A percentile compares a stretch with the other conserved stretches of the same genome.
phyloP scores from a whole-genome alignment of 2,888 invertebrate genomes.

The Nephrotoma guestfalica region DNA sequence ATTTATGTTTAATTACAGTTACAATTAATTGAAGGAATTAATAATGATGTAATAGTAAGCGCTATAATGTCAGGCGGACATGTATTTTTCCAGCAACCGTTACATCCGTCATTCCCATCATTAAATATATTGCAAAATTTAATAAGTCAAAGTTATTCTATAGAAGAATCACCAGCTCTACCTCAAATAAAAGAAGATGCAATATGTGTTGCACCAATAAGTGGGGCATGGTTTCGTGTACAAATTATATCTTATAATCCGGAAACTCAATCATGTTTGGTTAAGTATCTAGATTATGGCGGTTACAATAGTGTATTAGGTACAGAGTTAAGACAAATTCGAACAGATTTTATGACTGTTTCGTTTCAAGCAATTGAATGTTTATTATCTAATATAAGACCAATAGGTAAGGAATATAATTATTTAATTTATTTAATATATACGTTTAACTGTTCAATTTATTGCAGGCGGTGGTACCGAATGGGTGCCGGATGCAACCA shows the following conservation, averaged over 20 bases:
- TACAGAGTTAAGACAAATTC: constrained; percentile 73
- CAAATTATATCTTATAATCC: constrained; percentile 58
- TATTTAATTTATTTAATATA: neutral
- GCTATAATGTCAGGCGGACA: constrained; percentile 76
- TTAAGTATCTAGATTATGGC: constrained; percentile 90
- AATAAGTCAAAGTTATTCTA: constrained; percentile 72
- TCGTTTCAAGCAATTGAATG: constrained; percentile 98
- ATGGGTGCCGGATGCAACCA: constrained; percentile 67
- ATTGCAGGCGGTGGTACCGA: constrained; percentile 31
- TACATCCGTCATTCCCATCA: constrained; percentile 83
- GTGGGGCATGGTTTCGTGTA: constrained; percentile 77
- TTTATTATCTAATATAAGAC: constrained; percentile 75
- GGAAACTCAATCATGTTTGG: constrained; percentile 56
- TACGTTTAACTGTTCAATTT: neutral
- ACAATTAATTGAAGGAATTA: constrained; percentile 77
- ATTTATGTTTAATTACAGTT: constrained; percentile 39
- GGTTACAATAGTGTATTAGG: constrained; percentile 74
- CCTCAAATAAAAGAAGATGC: constrained; percentile 65
- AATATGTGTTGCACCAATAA: constrained; percentile 72
- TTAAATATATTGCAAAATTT: constrained; percentile 64
- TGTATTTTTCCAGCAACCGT: constrained; percentile 88
- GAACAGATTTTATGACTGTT: constrained; percentile 81
- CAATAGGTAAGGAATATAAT: constrained; percentile 46
- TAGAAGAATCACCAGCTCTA: constrained; percentile 61
- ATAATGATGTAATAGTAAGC: constrained; percentile 84